Base-by-base conservation (phyloP, 2,888 invertebrate genomes). In the Glyphotaelius pellucidus region DNA sequence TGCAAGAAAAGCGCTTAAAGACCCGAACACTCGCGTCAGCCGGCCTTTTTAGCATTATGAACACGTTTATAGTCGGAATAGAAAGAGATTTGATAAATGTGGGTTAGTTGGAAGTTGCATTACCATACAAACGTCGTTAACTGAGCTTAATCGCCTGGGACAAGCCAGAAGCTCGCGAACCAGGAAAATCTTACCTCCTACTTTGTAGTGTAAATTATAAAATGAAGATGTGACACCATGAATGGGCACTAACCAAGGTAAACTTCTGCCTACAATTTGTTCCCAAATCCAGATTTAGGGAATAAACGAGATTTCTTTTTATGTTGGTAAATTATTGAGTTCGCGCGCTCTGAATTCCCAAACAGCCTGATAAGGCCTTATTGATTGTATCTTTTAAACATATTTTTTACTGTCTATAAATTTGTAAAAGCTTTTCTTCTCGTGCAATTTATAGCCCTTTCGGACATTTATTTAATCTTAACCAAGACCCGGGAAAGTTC, bases 71-170 rank as follows among this genome's bases (percentile, higher is more conserved):
- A 81, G 52, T 80, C 42, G 90, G 32, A 90, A 92, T 90, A 90
- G 81, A 80, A 84, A 79, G 92, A 92, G 92, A 90, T 92, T 92
- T 92, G 92, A 92, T 92, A 92, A 92, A 92, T 92, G 92, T 81
- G 90, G 52, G 81, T 87, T 67, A 90, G 86, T 38, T 88, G 90
- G 90, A 89, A 90, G 86, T 85, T 90, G 87, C 83, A 92, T 92
- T 90, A 90, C 87, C 92, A 92, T 92, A 92, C 90, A 90, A 85
- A 92, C 89, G 92, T 92, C 92, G 92, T 92, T 92, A 92, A 84
- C 81, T 11, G 90, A 30, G 90, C 89, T 92, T 92, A 92, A 92
- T 92, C 88, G 92, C 89, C 47, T 42, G 92, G 80, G 87, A 88
- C 25, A n/a, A 67, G 67, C 67, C 25, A 67, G 32, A 80, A 80